phyloP scores from a whole-genome alignment of 1,140 invertebrate species.

The Epicauta chinensis region DNA sequence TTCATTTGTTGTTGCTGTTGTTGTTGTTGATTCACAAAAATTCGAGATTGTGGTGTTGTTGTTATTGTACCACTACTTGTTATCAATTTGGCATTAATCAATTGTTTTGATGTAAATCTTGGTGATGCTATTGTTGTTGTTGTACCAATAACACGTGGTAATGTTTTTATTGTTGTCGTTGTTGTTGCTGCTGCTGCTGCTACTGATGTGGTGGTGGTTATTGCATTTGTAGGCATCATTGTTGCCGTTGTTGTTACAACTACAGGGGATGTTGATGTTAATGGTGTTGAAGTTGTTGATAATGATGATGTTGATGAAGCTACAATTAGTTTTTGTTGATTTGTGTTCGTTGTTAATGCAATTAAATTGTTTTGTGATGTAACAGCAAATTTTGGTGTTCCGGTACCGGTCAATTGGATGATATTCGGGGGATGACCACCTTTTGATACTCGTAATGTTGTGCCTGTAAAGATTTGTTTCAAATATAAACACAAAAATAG shows the following conservation, averaged over 20 bases:
- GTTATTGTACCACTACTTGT: constrained; percentile 23
- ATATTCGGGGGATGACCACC: constrained; percentile 39
- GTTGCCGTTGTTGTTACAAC: constrained; percentile 22
- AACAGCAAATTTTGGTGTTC: constrained; percentile 41
- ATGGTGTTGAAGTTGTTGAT: constrained; percentile 28
- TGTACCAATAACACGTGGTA: constrained; percentile 18
- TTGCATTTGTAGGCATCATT: constrained; percentile 28
- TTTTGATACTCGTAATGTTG: constrained; percentile 44
- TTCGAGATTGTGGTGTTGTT: constrained; percentile 31
- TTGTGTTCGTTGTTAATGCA: constrained; percentile 30
- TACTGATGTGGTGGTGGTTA: no score
- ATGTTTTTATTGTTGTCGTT: constrained; percentile 12
- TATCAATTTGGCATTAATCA: constrained; percentile 43
- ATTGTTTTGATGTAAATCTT: constrained; percentile 34
- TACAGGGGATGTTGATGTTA: constrained; percentile 32
- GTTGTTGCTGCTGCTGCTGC: no score
- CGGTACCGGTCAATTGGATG: constrained; percentile 38
- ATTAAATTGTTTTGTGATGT: constrained; percentile 45
- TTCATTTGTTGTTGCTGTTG: constrained; percentile 26
- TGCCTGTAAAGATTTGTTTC: no score
- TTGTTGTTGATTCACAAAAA: constrained; percentile 26
- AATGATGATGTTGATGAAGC: constrained; percentile 23
- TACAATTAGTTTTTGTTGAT: constrained; percentile 38
- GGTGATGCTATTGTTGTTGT: constrained; percentile 26
- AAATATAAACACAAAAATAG: no score